Conservation (phyloP, 2,113 vertebrate species). For the Eulemur macaco region DNA sequence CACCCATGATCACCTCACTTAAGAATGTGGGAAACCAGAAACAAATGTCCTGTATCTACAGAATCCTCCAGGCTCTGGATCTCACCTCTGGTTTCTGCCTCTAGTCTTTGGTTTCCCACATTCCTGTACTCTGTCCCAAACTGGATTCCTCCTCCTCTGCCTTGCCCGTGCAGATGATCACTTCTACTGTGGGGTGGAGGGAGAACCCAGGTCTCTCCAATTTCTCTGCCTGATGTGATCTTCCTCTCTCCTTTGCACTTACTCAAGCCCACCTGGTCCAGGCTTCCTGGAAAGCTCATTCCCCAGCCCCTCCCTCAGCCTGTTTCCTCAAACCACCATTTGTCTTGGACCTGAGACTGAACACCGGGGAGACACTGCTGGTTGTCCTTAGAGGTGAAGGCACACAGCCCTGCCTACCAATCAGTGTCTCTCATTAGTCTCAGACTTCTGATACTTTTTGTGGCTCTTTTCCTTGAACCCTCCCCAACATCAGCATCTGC, state of each 20-base stretch:
- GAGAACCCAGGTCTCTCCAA: not conserved
- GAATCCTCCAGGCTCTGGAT: not conserved
- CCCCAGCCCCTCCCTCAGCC: not conserved
- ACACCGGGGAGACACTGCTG: not conserved
- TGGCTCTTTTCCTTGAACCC: not conserved
- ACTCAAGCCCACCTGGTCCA: not conserved
- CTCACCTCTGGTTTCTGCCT: not conserved
- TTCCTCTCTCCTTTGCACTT: not conserved
- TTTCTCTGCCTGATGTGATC: not conserved
- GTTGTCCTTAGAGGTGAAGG: not conserved
- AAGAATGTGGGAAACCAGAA: not conserved
- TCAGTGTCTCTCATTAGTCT: not conserved
- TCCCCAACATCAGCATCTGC: not conserved
- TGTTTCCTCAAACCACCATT: not conserved
- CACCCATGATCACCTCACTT: not conserved
- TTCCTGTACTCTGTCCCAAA: not conserved
- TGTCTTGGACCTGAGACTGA: not conserved
- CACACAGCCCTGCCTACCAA: not conserved
- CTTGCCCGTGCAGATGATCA: not conserved
- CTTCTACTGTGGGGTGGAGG: not conserved
- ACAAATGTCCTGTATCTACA: not conserved
- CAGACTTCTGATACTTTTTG: not conserved
- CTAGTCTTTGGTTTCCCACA: not conserved
- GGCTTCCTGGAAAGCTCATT: not conserved
- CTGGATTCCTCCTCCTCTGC: not conserved